Base-by-base conservation (phyloP, 92 coral and sea anemone genomes). In the Epizoanthus illoricatus region DNA sequence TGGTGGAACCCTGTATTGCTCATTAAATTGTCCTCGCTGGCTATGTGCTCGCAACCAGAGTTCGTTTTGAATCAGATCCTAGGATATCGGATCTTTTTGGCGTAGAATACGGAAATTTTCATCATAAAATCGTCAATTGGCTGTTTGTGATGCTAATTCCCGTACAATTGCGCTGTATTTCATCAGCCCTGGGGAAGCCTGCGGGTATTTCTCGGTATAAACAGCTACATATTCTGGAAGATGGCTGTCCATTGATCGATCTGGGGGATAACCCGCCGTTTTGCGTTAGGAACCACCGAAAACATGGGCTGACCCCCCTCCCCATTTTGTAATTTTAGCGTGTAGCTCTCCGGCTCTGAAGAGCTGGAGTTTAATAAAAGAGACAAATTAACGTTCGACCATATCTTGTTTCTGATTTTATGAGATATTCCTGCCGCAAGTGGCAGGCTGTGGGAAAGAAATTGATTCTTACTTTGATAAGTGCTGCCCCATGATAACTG, bases 101-200 rank as follows among this genome's bases (percentile, higher is more conserved):
- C 75, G 61, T 49, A 87, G 20, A 69, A 70, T 63, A 11, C 88
- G 71, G 13, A 87, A 84, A 73, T 71, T 84, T 71, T 84, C 76
- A 33, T 88, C 88, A 62, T 80, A 85, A 73, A 79, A 85, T 75
- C 71, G 76, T 85, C 91, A 88, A 40, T 84, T 84, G 19, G 74
- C 74, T 41, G 85, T 85, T 47, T 74, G 68, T 5, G 69, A 0
- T 7, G 87, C 85, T 0, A 88, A 71, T 55, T 88, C 88, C 20
- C 88, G 69, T 0, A 84, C 71, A 45, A 19, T 84, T 19, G 71
- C 71, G 20, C 90, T 83, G 76, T 75, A 75, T 39, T 87, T 81
- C 90, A 87, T 87, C 5, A 42, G 45, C 45, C 45, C 45, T 42
- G 45, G 45, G 2, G 45, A 2, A 15, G 86, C 63, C 9, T n/a